phyloP scores from a whole-genome alignment of 1,140 invertebrate species.

The Brachionus manjavacas region DNA sequence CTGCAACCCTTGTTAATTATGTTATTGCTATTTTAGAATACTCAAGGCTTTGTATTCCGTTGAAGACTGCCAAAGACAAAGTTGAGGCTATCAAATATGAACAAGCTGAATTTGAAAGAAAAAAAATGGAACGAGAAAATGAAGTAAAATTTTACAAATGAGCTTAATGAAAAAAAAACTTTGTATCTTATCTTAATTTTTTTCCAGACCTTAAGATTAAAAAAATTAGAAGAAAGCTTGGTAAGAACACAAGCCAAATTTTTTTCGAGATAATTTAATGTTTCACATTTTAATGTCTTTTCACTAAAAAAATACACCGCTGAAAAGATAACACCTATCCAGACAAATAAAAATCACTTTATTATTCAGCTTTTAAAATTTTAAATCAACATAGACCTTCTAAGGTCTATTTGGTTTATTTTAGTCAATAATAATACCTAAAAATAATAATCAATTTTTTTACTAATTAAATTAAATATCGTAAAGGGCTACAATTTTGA shows the following conservation, averaged over 20 bases:
- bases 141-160: neutral
- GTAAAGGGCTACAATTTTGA: neutral
- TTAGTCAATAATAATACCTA: neutral
- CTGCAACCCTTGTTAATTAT: constrained; percentile 55
- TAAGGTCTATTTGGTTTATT: too few species aligned
- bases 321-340: neutral
- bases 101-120: constrained; percentile 55
- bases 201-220: constrained; percentile 37
- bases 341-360: neutral
- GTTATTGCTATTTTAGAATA: constrained; percentile 58
- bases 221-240: constrained; percentile 43
- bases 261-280: neutral
- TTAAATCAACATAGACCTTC: too few species aligned
- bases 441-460: neutral
- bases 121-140: constrained; percentile 18
- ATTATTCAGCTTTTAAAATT: neutral
- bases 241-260: constrained; percentile 2
- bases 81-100: constrained; percentile 53
- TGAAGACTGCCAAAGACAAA: constrained; percentile 50
- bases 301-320: neutral
- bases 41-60: constrained; percentile 51
- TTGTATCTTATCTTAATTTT: neutral
- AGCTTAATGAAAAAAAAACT: neutral
- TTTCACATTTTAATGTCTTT: neutral
- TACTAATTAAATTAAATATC: neutral